Base-by-base conservation (phyloP, 2,113 vertebrate genomes). In the Ellobius talpinus region DNA sequence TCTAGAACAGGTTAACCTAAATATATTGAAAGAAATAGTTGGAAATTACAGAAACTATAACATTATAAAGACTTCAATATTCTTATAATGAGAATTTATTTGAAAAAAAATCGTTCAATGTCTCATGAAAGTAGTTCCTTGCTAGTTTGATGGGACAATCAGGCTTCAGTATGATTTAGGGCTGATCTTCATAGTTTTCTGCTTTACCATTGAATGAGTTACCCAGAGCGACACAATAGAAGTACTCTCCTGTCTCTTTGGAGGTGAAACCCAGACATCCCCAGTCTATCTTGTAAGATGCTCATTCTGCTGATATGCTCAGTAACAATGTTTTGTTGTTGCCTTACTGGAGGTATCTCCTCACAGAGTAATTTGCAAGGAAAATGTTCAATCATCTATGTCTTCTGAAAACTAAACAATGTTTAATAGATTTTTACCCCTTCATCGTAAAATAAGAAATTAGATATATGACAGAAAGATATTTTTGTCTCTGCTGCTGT, bases 261-360 rank as follows among this genome's bases (percentile, higher is more conserved):
- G 55, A 68, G 42, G 36, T 36, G n/a, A 14, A 63, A 0, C 8
- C 19, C 3, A 87, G 12, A 11, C 9, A 36, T 9, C 26, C n/a
- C n/a, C 24, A 50, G 26, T 52, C 17, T 23, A 16, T 0, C n/a
- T 81, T 1, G 0, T 23, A 42, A 52, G 2, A 36, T 0, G 0
- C 13, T 78, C 17, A 11, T 14, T 86, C 23, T 58, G 4, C 26
- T 78, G 6, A 17, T 66, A 13, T 47, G 26, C 0, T 1, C 24
- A 66, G 8, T 84, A 52, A 26, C 21, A 73, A 66, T 3, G 7
- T 7, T 50, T n/a, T 55, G 24, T 92, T n/a, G 29, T 19, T 42
- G 70, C 4, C 61, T 70, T 65, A 47, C 36, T 58, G 50, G 31
- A 31, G 55, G 47, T 58, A 10, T 52, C 4, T 77, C 3, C 13